phyloP scores from a whole-genome alignment of 2,888 invertebrate genomes.

The Dorcus parallelipipedus region DNA sequence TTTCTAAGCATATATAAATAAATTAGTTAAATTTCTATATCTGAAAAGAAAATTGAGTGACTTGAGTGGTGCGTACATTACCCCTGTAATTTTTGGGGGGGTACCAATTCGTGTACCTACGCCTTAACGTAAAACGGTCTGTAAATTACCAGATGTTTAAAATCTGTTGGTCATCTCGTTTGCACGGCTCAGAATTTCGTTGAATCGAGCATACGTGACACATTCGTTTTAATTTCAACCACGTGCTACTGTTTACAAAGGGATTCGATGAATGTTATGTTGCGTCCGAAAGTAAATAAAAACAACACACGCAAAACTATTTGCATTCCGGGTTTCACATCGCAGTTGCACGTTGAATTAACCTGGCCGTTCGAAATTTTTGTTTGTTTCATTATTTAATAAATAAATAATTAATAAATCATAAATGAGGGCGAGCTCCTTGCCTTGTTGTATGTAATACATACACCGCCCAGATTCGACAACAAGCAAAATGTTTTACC shows the following conservation, averaged over 20 bases:
- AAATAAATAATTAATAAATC: no score
- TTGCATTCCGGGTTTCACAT: neutral
- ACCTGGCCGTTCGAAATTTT: no score
- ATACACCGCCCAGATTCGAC: neutral
- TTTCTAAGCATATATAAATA: no score
- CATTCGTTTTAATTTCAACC: constrained; percentile 37
- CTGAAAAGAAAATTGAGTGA: no score
- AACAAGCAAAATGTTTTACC: neutral
- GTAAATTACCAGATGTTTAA: constrained; percentile 13
- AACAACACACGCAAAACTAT: constrained; percentile 7
- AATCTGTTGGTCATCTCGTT: constrained; percentile 29
- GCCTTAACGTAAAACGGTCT: neutral
- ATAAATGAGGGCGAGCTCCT: no score
- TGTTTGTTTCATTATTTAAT: no score
- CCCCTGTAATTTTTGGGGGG: no score
- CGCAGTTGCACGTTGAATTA: no score
- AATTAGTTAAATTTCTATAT: no score
- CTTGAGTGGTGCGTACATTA: no score
- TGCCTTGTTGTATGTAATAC: no score
- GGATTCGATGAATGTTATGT: constrained; percentile 8
- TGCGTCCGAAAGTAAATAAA: constrained; percentile 15
- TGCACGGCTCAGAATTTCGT: constrained; percentile 33
- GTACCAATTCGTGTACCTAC: no score
- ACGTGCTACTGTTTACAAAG: constrained; percentile 22
- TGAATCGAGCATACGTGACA: constrained; percentile 38